Evolutionary conservation across 2,888 invertebrate genomes (phyloP), one percentile per base, ranked within the genome.

Genomic region (Cryptus viduatorius): DNA sequence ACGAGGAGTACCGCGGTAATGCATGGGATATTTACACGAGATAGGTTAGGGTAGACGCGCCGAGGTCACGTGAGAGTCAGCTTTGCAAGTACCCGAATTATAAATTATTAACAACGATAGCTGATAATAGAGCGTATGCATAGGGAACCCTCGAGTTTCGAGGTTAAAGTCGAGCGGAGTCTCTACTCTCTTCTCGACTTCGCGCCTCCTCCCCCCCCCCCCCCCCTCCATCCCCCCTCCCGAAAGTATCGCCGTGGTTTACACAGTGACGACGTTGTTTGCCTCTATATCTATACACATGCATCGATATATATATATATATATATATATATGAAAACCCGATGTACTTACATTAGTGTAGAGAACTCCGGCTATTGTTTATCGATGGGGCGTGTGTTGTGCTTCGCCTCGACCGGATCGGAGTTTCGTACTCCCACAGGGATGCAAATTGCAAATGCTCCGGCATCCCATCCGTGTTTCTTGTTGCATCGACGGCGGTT

Each of bases 371-470:
- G 69, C 71, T 84, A 87, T 86, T 89, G 89, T 90, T 90, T 89
- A 90, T 90, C 89, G 89, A 89, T 89, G 86, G 73, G 68, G 76
- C 85, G 78, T 81, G 67, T 16, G 48, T 31, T 75, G 56, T 48
- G 53, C 56, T 59, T 72, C 65, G 67, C 46, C 44, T 76, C 71
- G 72, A 44, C 79, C 76, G 79, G 83, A 85, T 82, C 84, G 79
- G 85, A 87, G 86, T 87, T 88, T 85, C 64, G 48, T 84, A 82
- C 85, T 84, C 84, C 71, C 85, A 86, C 83, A 79, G 84, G 77
- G 85, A 90, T 89, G 90, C 88, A 88, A 90, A 89, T 88, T 86
- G 87, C 69, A 59, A 75, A 85, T 85, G 64, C 48, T 61, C 83
- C 84, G 79, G 37, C 72, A 81, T 89, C 86, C 71, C 86, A 79